A percentile compares a stretch with the other conserved stretches of the same genome.
Evolutionary conservation across 2,797 vertebrate species (phyloP).

Genomic region (Epinephelus awoara): DNA sequence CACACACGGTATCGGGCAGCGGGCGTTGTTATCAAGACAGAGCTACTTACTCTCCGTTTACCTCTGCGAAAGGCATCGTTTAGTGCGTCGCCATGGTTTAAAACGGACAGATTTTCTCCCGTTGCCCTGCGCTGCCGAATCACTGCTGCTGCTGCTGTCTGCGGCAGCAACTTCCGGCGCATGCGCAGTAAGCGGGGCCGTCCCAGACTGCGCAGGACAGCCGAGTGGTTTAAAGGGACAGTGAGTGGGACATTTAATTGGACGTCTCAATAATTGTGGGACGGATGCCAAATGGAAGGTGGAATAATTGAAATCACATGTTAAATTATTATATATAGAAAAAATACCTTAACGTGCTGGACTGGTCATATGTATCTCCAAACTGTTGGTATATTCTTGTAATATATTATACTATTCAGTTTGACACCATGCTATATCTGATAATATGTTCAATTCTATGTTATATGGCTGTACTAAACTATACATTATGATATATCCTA

Average conservation of each 20-base stretch:
- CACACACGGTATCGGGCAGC: constrained; percentile 32
- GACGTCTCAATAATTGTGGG: neutral
- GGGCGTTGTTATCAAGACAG: constrained; percentile 40
- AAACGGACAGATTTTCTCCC: constrained; percentile 81
- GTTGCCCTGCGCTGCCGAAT: constrained; percentile 86
- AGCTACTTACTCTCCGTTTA: constrained; percentile 87
- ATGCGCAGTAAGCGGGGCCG: constrained; percentile 75
- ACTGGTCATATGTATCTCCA: too few relatives aligned
- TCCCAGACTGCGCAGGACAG: constrained; percentile 68
- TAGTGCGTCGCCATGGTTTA: constrained; percentile 85
- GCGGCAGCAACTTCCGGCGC: constrained; percentile 88
- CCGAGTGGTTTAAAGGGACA: constrained; percentile 74
- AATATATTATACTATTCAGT: too few relatives aligned
- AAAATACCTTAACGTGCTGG: too few relatives aligned
- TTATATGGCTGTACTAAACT: too few relatives aligned
- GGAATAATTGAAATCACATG: neutral
- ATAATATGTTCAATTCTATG: too few relatives aligned
- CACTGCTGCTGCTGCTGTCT: constrained; percentile 90
- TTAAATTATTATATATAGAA: too few relatives aligned
- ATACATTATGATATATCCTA: too few relatives aligned
- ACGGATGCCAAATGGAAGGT: neutral
- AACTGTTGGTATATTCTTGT: too few relatives aligned
- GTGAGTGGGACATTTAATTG: constrained; percentile 1
- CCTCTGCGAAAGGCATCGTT: constrained; percentile 82
- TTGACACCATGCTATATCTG: too few relatives aligned